Evolutionary conservation across 2,888 invertebrate species (phyloP), one percentile per base, ranked within the genome.

Genomic region (Cremastinae sp.): DNA sequence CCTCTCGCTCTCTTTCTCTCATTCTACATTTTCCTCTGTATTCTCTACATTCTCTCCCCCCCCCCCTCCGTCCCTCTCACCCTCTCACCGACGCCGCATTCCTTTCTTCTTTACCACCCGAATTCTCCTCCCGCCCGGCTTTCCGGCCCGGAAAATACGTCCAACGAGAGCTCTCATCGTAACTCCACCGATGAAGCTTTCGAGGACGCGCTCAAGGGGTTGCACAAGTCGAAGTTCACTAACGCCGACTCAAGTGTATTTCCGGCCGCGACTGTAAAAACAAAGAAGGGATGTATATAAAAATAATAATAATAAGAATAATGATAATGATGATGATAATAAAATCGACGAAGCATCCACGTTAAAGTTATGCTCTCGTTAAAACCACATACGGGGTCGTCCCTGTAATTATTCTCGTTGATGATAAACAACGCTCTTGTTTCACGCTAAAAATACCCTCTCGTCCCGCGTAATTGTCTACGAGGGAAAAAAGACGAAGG

Each of bases 361-460:
- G 41, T 28, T 28, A 41, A 59, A 75, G 28, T 71, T 68, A 62
- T 62, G 55, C 45, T 68, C 56, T 43, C 75, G 74, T 51, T 68
- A 61, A 71, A 72, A 68, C 47, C 35, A 18, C 55, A 65, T 28
- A 62, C 51, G 4, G n/a, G 8, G 10, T 14, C 51, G 14, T 8
- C 45, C n/a, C 10, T 61, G 37, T 64, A 68, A 72, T 76, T 68
- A 72, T 61, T 72, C 68, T 47, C 45, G 5, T 5, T 43, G 53
- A 53, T 73, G 68, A 76, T 73, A 69, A 72, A 72, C 69, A 72
- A 65, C 58, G 45, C 55, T 28, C 28, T 28, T 28, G 28, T 28
- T 28, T 28, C 5, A 28, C 28, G 28, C 28, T 28, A 5, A 28
- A 5, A 28, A 5, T 28, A 5, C 2, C 28, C 28, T 28, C 28